A percentile compares a stretch with the other conserved stretches of the same genome.
These are phyloP conservation scores for Asbolus verrucosus DNA, from an alignment of 1,140 invertebrate species.

Conservation along the genomic window DNA sequence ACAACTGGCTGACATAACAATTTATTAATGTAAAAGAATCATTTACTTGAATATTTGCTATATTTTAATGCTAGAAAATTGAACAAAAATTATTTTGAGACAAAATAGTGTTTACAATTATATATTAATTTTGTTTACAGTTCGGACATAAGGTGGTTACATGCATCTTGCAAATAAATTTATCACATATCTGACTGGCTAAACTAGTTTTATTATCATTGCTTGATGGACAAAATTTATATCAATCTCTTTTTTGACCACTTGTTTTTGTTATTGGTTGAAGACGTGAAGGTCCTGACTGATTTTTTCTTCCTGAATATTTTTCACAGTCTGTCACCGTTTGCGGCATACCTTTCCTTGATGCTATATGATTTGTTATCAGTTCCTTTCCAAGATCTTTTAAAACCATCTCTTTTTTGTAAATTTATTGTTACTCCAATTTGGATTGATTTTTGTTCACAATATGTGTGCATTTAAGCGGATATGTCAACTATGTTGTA, in stretches of 20 bases:
- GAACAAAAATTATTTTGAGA: no score
- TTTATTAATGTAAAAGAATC: no score
- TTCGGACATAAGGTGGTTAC: not conserved
- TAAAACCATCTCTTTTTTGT: not conserved
- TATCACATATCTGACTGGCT: not conserved
- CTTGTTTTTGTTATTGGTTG: not conserved
- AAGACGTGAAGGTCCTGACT: not conserved
- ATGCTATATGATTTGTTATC: not conserved
- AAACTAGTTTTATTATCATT: constrained; percentile 16
- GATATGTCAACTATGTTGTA: constrained; percentile 55
- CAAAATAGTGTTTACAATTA: no score
- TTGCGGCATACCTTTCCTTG: not conserved
- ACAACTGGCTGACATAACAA: no score
- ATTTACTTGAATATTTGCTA: no score
- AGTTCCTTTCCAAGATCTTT: not conserved
- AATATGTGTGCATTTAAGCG: constrained; percentile 23
- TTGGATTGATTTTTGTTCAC: not conserved
- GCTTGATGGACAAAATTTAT: constrained; percentile 3
- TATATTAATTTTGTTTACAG: no score
- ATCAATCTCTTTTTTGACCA: not conserved
- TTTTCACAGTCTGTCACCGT: not conserved
- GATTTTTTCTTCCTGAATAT: not conserved
- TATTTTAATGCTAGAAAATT: no score
- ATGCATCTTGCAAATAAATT: constrained; percentile 9
- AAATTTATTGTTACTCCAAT: constrained; percentile 1